Percentiles rank a stretch among this genome's conserved stretches.
Evolutionary conservation across 2,797 vertebrate species (phyloP).

Genomic region (Rhodeus uyekii): DNA sequence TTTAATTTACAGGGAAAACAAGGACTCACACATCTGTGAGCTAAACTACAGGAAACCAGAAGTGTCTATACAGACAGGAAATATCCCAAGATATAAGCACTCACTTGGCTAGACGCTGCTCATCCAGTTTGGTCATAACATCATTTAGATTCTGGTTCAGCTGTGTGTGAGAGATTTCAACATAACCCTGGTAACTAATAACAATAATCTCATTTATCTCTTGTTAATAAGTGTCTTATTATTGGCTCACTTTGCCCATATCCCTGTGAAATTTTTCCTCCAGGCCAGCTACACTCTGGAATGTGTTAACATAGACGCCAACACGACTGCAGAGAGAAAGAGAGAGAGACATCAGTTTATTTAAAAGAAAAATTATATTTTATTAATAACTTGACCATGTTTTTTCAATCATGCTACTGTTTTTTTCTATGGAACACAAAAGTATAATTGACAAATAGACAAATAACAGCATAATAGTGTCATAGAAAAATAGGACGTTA

Average conservation of each 20-base stretch:
- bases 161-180: constrained; percentile 68
- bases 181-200: not conserved
- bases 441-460: not conserved
- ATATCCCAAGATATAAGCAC: constrained; percentile 45
- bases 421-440: not conserved
- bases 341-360: not conserved
- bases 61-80: constrained; percentile 1
- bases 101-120: constrained; percentile 80
- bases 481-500: not conserved
- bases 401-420: not conserved
- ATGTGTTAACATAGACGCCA: constrained; percentile 95
- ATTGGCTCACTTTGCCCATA: constrained; percentile 87
- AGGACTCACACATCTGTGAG: not conserved
- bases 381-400: not conserved
- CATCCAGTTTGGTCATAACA: constrained; percentile 90
- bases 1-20: constrained; percentile 47
- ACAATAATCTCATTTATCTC: not conserved
- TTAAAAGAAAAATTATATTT: not conserved
- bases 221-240: constrained; percentile 23
- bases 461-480: not conserved
- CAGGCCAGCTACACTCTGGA: constrained; percentile 90
- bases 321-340: constrained; percentile 80
- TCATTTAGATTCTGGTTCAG: constrained; percentile 91
- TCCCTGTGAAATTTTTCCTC: constrained; percentile 97
- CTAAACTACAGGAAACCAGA: constrained; percentile 11